Conservation (phyloP, 2,113 vertebrate species). For the Oriolus oriolus region DNA sequence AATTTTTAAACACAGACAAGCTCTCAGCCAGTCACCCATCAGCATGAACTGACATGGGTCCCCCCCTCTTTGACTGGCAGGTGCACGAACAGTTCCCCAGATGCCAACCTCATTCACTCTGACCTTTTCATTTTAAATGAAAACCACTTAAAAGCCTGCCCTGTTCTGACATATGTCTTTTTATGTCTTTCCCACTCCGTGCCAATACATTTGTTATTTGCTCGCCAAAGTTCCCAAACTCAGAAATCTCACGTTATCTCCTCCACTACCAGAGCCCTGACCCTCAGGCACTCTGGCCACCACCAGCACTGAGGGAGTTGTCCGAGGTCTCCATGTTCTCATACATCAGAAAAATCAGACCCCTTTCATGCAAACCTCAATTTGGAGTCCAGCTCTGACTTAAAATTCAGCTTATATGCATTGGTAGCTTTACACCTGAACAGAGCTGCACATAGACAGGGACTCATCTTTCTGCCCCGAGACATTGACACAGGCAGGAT, state of each 20-base stretch:
- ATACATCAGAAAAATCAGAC: fast-evolving
- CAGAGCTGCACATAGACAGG: background rate
- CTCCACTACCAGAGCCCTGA: background rate
- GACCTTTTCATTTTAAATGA: slow-evolving; percentile 54
- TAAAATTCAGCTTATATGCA: background rate
- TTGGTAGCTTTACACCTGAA: background rate
- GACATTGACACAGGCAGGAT: background rate
- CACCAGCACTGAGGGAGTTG: fast-evolving
- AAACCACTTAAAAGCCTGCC: slow-evolving; percentile 38
- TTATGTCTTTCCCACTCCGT: background rate
- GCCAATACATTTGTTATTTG: background rate
- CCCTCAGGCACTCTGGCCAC: background rate
- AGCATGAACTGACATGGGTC: background rate
- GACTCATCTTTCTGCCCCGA: fast-evolving
- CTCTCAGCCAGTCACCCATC: background rate
- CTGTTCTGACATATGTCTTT: background rate
- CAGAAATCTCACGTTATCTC: background rate
- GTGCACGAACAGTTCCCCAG: background rate
- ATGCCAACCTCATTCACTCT: slow-evolving; percentile 13
- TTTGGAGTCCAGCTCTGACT: background rate
- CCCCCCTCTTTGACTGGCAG: background rate
- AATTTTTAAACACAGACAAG: background rate
- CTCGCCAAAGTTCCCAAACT: background rate
- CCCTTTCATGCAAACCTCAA: background rate
- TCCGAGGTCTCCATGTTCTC: background rate